Evolutionary conservation across 2,797 vertebrate species (phyloP), one percentile per base, ranked within the genome.

Genomic region (Liasis olivaceus): DNA sequence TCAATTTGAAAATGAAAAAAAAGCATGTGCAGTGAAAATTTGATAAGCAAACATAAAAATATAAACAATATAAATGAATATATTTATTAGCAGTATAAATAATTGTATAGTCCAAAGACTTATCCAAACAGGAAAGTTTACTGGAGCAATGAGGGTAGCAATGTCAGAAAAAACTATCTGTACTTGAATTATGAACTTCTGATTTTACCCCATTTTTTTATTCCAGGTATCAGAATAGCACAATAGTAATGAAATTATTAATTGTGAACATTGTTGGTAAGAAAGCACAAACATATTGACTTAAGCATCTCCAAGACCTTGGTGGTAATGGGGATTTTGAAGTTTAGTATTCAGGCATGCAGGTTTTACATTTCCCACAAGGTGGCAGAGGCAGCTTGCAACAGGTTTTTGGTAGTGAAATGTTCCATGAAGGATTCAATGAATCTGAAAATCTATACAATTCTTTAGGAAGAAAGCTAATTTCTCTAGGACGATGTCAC

Each of bases 341-440:
- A 26, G 36, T 86, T 92, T 91, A 81, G 77, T 59, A 90, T 91
- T 94, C 51, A 81, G 24, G 15, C 88, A 77, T 47, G 87, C 56
- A 90, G 58, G 24, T 77, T 56, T 90, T 91, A 94, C 93, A 93
- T 94, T 88, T 95, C 93, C 97, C 98, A 97, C 98, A 95, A 56
- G 98, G 96, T 97, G 98, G 97, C 97, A 96, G 97, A 87, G 96
- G 96, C 95, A 93, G 93, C 97, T 96, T 94, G 96, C 92, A 90
- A 92, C 96, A 93, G 91, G 85, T 88, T 86, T 94, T 85, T 93
- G 64, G 69, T 69, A 72, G 85, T 72, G 89, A 89, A 84, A 69
- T 87, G 13, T 95, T 93, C 85, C 90, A 85, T 9, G 92, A 94
- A 94, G 91, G 92, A 92, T 95, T 92, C 95, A 88, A 77, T 93